phyloP scores from a whole-genome alignment of 2,797 vertebrate genomes.

The Chloroceryle inda region DNA sequence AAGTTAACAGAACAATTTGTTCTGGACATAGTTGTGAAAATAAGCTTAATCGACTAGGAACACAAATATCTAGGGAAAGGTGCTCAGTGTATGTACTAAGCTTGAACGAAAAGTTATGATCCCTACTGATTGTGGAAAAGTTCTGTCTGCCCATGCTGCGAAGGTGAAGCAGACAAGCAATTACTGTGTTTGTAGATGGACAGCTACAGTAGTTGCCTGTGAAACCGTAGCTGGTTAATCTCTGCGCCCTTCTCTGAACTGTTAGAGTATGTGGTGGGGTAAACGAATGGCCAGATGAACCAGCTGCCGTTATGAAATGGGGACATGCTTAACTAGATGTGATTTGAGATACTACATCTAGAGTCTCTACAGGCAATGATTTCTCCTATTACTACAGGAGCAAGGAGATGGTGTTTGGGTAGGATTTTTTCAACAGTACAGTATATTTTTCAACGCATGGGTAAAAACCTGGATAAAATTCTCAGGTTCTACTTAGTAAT shows the following conservation, averaged over 20 bases:
- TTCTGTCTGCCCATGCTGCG: neutral
- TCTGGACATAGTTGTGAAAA: neutral
- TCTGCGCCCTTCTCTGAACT: neutral
- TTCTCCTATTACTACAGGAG: conserved; percentile 12
- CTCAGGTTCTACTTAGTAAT: conserved; percentile 31
- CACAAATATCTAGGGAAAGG: neutral
- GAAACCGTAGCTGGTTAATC: neutral
- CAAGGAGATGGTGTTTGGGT: neutral
- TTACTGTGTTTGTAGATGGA: neutral
- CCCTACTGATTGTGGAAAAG: neutral
- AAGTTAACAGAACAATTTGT: neutral
- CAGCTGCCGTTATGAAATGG: conserved; percentile 25
- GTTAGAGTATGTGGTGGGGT: neutral
- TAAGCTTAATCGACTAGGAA: neutral
- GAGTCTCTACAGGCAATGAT: conserved; percentile 4
- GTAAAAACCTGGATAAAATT: conserved; percentile 28
- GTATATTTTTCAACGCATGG: neutral
- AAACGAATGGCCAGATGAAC: conserved; percentile 9
- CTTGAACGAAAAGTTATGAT: neutral
- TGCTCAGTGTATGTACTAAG: neutral
- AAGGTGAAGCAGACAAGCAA: neutral
- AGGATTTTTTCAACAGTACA: neutral
- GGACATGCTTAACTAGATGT: conserved; percentile 27
- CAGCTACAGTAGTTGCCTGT: neutral
- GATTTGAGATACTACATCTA: neutral